Percentiles rank a stretch among this genome's conserved stretches.
Conservation (phyloP, 2,888 invertebrate genomes). For the Phaonia tiefii region DNA sequence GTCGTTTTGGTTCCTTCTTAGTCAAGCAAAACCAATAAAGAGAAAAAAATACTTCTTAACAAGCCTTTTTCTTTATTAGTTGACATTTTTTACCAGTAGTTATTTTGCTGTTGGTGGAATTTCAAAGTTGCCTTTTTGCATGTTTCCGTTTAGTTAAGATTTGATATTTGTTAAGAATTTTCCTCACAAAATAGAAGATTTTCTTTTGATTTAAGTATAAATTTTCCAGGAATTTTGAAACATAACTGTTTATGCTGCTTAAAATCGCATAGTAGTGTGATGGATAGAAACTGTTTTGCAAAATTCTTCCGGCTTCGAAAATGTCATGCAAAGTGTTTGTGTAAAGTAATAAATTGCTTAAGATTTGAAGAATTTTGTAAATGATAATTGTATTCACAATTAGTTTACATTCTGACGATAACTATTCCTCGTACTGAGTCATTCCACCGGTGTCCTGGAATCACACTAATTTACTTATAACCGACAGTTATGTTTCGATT, state of each 20-base stretch:
- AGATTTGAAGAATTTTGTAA: too few relatives aligned
- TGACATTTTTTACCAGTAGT: slow-evolving; percentile 33
- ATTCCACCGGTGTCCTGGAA: too few relatives aligned
- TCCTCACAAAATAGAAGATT: background rate
- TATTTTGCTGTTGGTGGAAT: background rate
- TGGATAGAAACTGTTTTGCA: background rate
- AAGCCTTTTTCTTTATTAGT: slow-evolving; percentile 40
- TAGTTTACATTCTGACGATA: too few relatives aligned
- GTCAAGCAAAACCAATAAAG: background rate
- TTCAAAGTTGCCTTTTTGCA: slow-evolving; percentile 36
- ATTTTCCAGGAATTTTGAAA: slow-evolving; percentile 26
- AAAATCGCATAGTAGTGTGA: background rate
- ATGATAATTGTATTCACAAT: too few relatives aligned
- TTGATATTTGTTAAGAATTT: slow-evolving; percentile 14
- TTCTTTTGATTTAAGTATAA: slow-evolving; percentile 21
- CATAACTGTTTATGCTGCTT: background rate
- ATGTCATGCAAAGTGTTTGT: too few relatives aligned
- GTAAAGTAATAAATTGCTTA: too few relatives aligned
- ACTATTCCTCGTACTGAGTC: too few relatives aligned
- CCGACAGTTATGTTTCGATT: too few relatives aligned
- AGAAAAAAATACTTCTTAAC: slow-evolving; percentile 24
- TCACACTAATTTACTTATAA: too few relatives aligned
- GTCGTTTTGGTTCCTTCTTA: slow-evolving; percentile 16
- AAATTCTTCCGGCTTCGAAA: background rate
- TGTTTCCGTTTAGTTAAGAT: slow-evolving; percentile 37